These are phyloP conservation scores for Astreopora myriophthalma DNA, from an alignment of 64 coral and sea anemone species.

Conservation along the genomic window DNA sequence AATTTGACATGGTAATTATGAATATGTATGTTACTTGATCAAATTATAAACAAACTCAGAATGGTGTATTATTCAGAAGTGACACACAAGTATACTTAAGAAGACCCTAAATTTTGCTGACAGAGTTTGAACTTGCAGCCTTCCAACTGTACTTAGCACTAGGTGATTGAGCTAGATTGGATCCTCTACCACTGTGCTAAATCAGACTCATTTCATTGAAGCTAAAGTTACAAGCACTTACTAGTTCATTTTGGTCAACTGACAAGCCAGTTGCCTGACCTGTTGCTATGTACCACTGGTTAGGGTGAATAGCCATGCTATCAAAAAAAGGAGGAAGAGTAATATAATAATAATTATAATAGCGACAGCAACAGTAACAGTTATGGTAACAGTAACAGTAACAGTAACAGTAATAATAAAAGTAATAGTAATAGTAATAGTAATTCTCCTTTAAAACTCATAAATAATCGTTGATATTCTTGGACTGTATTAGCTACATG, in stretches of 20 bases:
- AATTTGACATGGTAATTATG: too few relatives aligned
- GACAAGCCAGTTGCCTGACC: constrained; percentile 83
- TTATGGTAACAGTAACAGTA: too few relatives aligned
- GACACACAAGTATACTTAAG: neutral
- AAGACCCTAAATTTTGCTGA: neutral
- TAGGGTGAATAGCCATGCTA: constrained; percentile 83
- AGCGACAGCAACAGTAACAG: neutral
- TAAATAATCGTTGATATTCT: too few relatives aligned
- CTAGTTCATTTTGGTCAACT: constrained; percentile 92
- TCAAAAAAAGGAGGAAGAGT: neutral
- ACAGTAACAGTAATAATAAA: too few relatives aligned
- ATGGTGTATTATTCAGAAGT: too few relatives aligned
- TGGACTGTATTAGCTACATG: too few relatives aligned
- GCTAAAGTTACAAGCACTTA: constrained; percentile 1
- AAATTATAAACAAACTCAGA: too few relatives aligned
- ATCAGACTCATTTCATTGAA: neutral
- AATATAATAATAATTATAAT: neutral
- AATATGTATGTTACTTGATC: too few relatives aligned
- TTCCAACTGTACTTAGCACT: too few relatives aligned
- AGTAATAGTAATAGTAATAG: too few relatives aligned
- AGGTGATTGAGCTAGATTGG: too few relatives aligned
- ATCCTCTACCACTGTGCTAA: neutral
- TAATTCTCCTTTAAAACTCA: too few relatives aligned
- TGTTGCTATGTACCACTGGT: constrained; percentile 95
- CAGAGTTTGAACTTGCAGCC: neutral